Evolutionary conservation across 2,797 vertebrate genomes (phyloP).

Genomic region (Rhincodon typus): DNA sequence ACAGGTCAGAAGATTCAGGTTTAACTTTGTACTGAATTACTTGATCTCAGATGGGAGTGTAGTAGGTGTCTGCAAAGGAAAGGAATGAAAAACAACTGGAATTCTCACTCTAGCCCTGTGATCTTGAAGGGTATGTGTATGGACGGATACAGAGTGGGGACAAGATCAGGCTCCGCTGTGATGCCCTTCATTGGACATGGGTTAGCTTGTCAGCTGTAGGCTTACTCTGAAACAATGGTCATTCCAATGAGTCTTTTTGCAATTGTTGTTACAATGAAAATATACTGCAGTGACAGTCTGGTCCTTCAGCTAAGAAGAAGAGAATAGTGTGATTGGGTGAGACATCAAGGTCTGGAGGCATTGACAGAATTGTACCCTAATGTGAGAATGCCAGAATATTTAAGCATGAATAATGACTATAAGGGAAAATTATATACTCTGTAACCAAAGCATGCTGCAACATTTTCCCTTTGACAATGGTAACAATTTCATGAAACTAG

Average conservation of each 20-base stretch:
- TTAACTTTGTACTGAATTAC: background rate
- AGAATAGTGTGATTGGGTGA: background rate
- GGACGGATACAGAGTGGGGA: background rate
- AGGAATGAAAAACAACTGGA: background rate
- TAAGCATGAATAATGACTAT: background rate
- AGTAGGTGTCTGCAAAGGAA: background rate
- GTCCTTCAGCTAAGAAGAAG: background rate
- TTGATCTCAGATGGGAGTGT: background rate
- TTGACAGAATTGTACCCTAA: background rate
- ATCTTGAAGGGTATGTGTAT: background rate
- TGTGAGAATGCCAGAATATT: background rate
- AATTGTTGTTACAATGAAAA: background rate
- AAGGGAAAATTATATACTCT: background rate
- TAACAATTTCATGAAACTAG: background rate
- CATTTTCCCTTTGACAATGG: background rate
- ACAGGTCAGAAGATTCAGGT: background rate
- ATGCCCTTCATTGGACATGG: background rate
- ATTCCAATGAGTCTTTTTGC: background rate
- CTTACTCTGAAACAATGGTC: background rate
- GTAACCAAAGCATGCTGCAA: background rate
- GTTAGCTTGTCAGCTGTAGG: background rate
- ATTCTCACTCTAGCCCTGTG: background rate
- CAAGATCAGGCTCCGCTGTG: background rate
- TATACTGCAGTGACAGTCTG: background rate
- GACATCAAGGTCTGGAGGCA: background rate